Conservation (phyloP, 2,888 invertebrate species). For the Troides aeacus region DNA sequence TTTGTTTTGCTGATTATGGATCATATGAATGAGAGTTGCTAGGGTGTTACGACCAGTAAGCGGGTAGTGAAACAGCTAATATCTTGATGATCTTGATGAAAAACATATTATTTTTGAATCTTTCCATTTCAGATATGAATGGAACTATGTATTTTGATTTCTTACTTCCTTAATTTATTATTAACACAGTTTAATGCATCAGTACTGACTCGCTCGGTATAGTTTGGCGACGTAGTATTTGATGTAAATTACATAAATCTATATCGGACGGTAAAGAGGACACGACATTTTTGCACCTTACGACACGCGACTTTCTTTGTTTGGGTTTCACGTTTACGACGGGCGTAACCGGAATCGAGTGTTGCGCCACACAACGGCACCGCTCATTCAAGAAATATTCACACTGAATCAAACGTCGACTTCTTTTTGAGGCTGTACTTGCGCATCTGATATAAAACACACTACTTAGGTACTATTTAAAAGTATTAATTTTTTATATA, state of each 20-base stretch:
- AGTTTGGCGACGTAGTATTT: neutral
- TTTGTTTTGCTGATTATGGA: no score
- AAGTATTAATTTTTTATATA: no score
- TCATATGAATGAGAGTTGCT: no score
- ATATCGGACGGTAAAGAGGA: conserved; percentile 23
- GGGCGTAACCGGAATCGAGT: conserved; percentile 29
- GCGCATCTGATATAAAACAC: no score
- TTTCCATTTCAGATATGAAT: neutral
- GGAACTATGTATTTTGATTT: neutral
- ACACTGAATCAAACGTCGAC: neutral
- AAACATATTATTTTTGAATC: no score
- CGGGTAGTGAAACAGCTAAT: no score
- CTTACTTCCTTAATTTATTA: neutral
- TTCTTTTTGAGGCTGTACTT: no score
- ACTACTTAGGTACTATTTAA: no score
- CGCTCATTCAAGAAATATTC: conserved; percentile 28
- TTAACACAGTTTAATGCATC: neutral
- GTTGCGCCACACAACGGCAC: conserved; percentile 23
- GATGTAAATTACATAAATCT: conserved; percentile 2
- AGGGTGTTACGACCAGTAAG: no score
- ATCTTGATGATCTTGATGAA: no score
- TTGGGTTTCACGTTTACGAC: conserved; percentile 36
- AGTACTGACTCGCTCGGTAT: neutral
- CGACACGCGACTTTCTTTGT: conserved; percentile 40
- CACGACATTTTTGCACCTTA: conserved; percentile 29